A percentile compares a stretch with the other conserved stretches of the same genome.
phyloP scores from a whole-genome alignment of 2,888 invertebrate species.

The Actias luna region DNA sequence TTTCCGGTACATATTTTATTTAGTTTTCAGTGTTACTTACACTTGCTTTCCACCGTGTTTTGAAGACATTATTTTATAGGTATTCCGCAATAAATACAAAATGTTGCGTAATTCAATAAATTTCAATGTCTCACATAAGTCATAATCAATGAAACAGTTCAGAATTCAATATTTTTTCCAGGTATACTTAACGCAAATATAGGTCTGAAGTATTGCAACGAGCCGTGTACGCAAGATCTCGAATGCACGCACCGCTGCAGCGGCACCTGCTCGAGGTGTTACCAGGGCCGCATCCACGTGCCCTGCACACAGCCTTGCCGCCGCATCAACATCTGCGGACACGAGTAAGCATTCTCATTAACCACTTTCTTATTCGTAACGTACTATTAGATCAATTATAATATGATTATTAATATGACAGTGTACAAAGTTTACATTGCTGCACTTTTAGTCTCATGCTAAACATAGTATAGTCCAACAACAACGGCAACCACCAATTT shows the following conservation, averaged over 20 bases:
- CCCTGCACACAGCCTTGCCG: constrained; percentile 81
- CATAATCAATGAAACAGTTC: neutral
- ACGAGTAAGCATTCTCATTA: constrained; percentile 68
- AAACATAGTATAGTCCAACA: no score
- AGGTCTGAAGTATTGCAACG: constrained; percentile 60
- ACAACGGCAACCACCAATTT: no score
- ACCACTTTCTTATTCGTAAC: no score
- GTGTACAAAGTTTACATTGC: no score
- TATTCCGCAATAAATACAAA: no score
- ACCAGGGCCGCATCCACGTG: constrained; percentile 82
- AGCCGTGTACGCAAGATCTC: constrained; percentile 63
- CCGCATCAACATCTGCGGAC: constrained; percentile 83
- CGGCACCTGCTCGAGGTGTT: constrained; percentile 81
- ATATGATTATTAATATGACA: no score
- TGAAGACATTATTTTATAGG: no score
- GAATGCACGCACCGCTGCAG: constrained; percentile 76
- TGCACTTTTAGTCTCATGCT: no score
- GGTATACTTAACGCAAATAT: constrained; percentile 27
- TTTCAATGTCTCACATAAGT: neutral
- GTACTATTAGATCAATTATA: no score
- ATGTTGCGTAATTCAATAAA: neutral
- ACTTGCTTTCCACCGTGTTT: no score
- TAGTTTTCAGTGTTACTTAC: no score
- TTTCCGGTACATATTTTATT: no score
- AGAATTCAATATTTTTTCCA: constrained; percentile 16